A percentile compares a stretch with the other conserved stretches of the same genome.
These are phyloP conservation scores for Hyperopisus bebe DNA, from an alignment of 2,113 vertebrate species.

Conservation along the genomic window DNA sequence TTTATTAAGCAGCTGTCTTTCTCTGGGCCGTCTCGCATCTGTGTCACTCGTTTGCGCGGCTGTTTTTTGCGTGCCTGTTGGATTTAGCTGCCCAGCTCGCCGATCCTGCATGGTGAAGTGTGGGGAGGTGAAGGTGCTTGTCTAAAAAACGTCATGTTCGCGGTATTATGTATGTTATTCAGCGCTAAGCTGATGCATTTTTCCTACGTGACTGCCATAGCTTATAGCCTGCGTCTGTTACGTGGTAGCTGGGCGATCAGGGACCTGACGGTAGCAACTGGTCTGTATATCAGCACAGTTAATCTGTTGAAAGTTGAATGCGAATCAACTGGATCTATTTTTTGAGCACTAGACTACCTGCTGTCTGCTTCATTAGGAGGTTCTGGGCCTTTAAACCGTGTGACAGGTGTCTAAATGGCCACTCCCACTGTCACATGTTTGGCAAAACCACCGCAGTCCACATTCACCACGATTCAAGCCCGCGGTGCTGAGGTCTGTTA, in stretches of 20 bases:
- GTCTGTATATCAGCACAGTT: background rate
- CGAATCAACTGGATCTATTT: background rate
- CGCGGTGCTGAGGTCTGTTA: background rate
- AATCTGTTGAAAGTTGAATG: background rate
- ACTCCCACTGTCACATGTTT: background rate
- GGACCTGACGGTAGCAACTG: background rate
- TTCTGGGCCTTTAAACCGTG: background rate
- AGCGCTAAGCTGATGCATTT: constrained; percentile 6
- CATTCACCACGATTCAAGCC: background rate
- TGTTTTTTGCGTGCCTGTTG: background rate
- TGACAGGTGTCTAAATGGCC: background rate
- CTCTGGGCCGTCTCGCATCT: background rate
- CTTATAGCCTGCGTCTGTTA: background rate
- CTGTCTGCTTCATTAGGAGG: background rate
- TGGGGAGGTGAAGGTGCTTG: background rate
- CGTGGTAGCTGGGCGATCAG: background rate
- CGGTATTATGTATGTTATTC: background rate
- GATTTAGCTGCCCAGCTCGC: background rate
- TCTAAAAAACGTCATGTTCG: background rate
- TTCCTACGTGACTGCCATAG: constrained; percentile 2
- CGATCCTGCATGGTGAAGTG: background rate
- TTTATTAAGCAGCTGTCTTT: constrained; percentile 15
- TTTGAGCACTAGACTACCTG: background rate
- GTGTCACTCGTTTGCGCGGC: background rate
- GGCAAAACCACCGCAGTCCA: background rate